Conservation (phyloP, 30 jellyfish, hydroid and myxozoan genomes). For the Aurelia aurita region DNA sequence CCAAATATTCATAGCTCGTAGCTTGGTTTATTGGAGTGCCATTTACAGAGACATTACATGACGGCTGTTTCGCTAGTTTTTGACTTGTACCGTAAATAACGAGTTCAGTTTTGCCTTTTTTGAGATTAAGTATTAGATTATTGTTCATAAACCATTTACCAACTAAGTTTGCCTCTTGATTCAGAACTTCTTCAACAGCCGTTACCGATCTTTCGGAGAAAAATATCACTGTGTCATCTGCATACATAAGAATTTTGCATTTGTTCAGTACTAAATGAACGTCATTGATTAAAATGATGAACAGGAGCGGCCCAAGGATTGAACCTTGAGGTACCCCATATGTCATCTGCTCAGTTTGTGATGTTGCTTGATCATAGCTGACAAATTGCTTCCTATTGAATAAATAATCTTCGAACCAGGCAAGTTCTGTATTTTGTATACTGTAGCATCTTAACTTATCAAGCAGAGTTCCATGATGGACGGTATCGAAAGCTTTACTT, state of each 20-base stretch:
- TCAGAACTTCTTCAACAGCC: no score
- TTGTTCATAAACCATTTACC: no score
- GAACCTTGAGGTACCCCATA: slow-evolving; percentile 70
- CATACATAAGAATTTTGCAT: slow-evolving; percentile 61
- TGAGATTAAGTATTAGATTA: no score
- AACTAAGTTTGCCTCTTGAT: no score
- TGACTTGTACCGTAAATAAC: no score
- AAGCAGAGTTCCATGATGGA: slow-evolving; percentile 55
- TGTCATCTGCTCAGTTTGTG: slow-evolving; percentile 65
- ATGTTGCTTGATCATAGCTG: slow-evolving; percentile 59
- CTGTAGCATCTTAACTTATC: slow-evolving; percentile 58
- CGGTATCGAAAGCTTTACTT: slow-evolving; percentile 51
- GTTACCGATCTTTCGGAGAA: neutral
- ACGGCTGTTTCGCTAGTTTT: no score
- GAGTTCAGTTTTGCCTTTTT: no score
- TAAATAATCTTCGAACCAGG: slow-evolving; percentile 61
- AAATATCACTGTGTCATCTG: slow-evolving; percentile 56
- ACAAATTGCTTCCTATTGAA: slow-evolving; percentile 64
- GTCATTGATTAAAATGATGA: slow-evolving; percentile 54
- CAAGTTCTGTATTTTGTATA: slow-evolving; percentile 63
- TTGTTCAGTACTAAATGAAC: neutral
- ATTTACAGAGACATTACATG: no score
- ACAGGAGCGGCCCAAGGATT: slow-evolving; percentile 51
- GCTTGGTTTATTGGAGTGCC: slow-evolving; percentile 40
- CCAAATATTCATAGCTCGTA: slow-evolving; percentile 11